Base-by-base conservation (phyloP, 2,113 vertebrate genomes). In the Nothobranchius furzeri region DNA sequence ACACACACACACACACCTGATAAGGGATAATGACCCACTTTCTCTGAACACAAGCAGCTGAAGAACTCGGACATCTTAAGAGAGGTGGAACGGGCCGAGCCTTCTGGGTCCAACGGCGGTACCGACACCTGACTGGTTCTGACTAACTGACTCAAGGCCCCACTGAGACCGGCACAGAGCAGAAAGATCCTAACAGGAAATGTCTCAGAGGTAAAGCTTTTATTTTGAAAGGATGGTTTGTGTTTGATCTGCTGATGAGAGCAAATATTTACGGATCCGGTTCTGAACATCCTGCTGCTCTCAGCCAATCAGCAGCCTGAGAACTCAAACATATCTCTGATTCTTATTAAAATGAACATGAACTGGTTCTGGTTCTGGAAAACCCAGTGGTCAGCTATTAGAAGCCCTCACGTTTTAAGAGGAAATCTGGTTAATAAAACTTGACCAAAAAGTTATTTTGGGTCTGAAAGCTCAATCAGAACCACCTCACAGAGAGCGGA, bases 251-350 rank as follows among this genome's bases (percentile, higher is more conserved):
- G 30, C 30, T 30, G 30, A 53, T 35, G 53, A 12, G 12, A 68
- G 47, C 20, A 50, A 60, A 45, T 47, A 30, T 71, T 71, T 62
- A 53, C 61, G 17, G 25, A 30, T 59, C 61, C 70, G 11, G 70
- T 61, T 50, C 53, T 20, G 37, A 30, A 9, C 24, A 6, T 72
- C 61, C 70, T 0, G 55, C 47, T 59, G 37, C 61, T 46, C 24
- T 45, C 30, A 30, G 30, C 30, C 30, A 30, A 30, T 72, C 69
- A 64, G 36, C 46, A 35, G 12, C 48, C 11, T 9, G 10, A 20
- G 20, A 25, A 11, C 42, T 45, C 30, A 30, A 30, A 30, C 3
- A 1, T 30, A 3, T 30, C 4, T 30, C 30, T 30, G 30, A 30
- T 30, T 11, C 40, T 9, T 7, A 42, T 7, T 42, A 42, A 42